Evolutionary conservation across 2,888 invertebrate genomes (phyloP).

Genomic region (Zaprionus obscuricornis): DNA sequence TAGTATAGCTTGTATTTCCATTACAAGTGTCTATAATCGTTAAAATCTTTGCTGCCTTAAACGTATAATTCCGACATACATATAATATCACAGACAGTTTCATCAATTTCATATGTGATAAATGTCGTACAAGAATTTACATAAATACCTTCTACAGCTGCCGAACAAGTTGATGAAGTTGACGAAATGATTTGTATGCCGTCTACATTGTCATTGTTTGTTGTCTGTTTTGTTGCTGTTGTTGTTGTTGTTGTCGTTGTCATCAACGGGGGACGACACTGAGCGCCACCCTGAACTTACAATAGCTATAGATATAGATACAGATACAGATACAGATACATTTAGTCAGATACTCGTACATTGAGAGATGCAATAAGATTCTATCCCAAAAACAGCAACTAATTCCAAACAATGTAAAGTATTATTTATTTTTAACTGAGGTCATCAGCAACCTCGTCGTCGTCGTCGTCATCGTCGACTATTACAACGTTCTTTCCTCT

Average conservation of each 20-base stretch:
- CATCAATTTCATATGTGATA: slow-evolving; percentile 71
- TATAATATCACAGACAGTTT: slow-evolving; percentile 53
- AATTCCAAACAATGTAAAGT: slow-evolving; percentile 78
- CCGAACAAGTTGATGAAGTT: slow-evolving; percentile 50
- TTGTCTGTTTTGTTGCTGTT: too few relatives aligned
- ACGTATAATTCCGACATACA: slow-evolving; percentile 21
- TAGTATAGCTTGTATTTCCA: too few relatives aligned
- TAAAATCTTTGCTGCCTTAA: too few relatives aligned
- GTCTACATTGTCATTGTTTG: slow-evolving; percentile 10
- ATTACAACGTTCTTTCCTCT: slow-evolving; percentile 47
- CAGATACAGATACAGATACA: slow-evolving; percentile 12
- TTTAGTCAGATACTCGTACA: slow-evolving; percentile 23
- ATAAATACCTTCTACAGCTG: slow-evolving; percentile 61
- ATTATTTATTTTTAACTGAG: slow-evolving; percentile 80
- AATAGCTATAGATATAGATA: slow-evolving; percentile 12
- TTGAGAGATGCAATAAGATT: slow-evolving; percentile 41
- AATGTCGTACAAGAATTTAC: slow-evolving; percentile 73
- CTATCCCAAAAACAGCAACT: slow-evolving; percentile 68
- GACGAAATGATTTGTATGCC: slow-evolving; percentile 73
- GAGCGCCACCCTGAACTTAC: slow-evolving; percentile 77
- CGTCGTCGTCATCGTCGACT: slow-evolving; percentile 37
- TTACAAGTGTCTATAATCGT: too few relatives aligned
- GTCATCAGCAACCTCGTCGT: slow-evolving; percentile 62
- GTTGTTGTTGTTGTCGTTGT: slow-evolving; percentile 28
- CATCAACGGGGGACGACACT: slow-evolving; percentile 44